phyloP scores from a whole-genome alignment of 2,888 invertebrate genomes.

The Automeris io region DNA sequence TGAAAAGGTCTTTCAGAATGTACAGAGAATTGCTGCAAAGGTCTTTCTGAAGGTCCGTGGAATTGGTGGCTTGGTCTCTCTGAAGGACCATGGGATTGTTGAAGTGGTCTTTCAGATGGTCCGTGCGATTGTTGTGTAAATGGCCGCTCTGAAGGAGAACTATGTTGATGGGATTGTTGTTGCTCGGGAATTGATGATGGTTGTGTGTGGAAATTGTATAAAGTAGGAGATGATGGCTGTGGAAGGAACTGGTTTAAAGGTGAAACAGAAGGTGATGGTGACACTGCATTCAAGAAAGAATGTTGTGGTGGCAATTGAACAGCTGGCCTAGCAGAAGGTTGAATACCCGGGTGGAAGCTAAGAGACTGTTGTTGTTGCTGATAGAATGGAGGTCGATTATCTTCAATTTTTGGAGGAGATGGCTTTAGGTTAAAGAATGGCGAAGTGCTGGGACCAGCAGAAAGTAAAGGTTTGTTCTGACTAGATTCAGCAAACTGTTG shows the following conservation, averaged over 20 bases:
- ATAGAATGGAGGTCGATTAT: slow-evolving; percentile 57
- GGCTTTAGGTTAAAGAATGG: slow-evolving; percentile 65
- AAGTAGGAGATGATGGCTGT: slow-evolving; percentile 55
- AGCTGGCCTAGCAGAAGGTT: slow-evolving; percentile 44
- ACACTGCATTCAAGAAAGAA: slow-evolving; percentile 37
- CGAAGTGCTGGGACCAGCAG: slow-evolving; percentile 50
- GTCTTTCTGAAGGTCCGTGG: slow-evolving; percentile 39
- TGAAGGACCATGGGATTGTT: slow-evolving; percentile 38
- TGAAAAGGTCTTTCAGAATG: slow-evolving; percentile 10
- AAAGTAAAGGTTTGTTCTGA: slow-evolving; percentile 53
- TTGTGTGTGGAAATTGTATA: slow-evolving; percentile 60
- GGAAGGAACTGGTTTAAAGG: slow-evolving; percentile 58
- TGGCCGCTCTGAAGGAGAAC: slow-evolving; percentile 35
- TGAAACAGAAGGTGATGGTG: slow-evolving; percentile 44
- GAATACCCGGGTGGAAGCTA: slow-evolving; percentile 65
- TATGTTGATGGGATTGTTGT: slow-evolving; percentile 44
- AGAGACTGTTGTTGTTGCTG: slow-evolving; percentile 61
- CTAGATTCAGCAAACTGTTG: slow-evolving; percentile 55
- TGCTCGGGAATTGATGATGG: slow-evolving; percentile 46
- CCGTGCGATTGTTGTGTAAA: slow-evolving; percentile 21
- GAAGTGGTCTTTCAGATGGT: slow-evolving; percentile 45
- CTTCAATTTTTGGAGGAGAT: slow-evolving; percentile 60
- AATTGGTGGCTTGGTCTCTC: slow-evolving; percentile 19
- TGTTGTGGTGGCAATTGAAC: slow-evolving; percentile 39
- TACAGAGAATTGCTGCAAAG: background rate